Evolutionary conservation across 2,888 invertebrate genomes (phyloP).

Genomic region (Drosophila flavopinicola): DNA sequence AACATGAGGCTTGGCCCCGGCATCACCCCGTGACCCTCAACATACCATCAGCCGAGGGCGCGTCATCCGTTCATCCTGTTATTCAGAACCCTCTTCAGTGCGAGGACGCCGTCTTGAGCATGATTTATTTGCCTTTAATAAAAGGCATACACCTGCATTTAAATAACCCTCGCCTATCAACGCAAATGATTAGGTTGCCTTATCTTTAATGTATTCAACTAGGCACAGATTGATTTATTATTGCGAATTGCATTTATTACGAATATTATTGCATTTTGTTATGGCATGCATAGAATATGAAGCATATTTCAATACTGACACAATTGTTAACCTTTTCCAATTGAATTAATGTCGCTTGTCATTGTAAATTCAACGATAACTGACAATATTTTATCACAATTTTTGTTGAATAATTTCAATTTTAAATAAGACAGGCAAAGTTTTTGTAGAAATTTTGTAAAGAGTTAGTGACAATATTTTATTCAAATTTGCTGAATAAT

Average conservation of each 20-base stretch:
- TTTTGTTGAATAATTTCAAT: too few relatives aligned
- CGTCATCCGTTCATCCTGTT: conserved; percentile 2
- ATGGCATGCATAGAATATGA: too few relatives aligned
- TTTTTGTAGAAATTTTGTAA: neutral
- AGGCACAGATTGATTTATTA: neutral
- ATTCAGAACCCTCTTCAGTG: conserved; percentile 58
- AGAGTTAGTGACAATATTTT: too few relatives aligned
- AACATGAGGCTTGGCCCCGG: conserved; percentile 46
- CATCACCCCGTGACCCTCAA: conserved; percentile 31
- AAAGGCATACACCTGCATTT: conserved; percentile 46
- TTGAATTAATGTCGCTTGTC: too few relatives aligned
- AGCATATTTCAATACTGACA: too few relatives aligned
- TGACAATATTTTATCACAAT: too few relatives aligned
- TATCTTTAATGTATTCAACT: neutral
- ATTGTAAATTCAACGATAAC: too few relatives aligned
- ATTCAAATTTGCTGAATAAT: too few relatives aligned
- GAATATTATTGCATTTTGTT: too few relatives aligned
- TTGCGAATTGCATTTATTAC: neutral
- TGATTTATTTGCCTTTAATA: conserved; percentile 69
- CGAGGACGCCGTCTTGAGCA: conserved; percentile 57
- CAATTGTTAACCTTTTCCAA: too few relatives aligned
- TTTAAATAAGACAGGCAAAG: too few relatives aligned
- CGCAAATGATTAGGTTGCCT: conserved; percentile 3
- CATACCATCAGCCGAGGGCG: neutral
- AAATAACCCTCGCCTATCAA: conserved; percentile 25